Evolutionary conservation across 1,140 invertebrate genomes (phyloP), one percentile per base, ranked within the genome.

Genomic region (Belonocnema kinseyi): DNA sequence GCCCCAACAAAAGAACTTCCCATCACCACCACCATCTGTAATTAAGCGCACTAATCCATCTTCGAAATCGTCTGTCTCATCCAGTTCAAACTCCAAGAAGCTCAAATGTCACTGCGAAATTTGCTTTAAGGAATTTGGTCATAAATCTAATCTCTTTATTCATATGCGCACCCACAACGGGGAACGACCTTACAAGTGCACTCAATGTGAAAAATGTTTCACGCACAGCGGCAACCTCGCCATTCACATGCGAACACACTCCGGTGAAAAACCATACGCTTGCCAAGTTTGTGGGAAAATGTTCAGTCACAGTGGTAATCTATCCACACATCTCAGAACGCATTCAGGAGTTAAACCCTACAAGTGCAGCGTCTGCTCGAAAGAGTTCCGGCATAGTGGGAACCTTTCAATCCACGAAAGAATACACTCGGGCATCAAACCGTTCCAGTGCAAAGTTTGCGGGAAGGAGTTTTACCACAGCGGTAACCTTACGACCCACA

Each of bases 401-500:
- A 93, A 93, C 84, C 84, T 93, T 72, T 92, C 86, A 70, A 93
- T 90, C 85, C 93, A 89, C 74, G 92, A 89, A 87, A 91, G 82
- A 88, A 93, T 90, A 91, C 93, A 92, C 81, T 92, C 90, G 16
- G 91, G 91, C 5, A 86, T 92, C 13, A 92, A 91, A 77, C 95
- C 95, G 12, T 95, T 94, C 87, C 93, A 94, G 85, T 96, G 95
- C 88, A 94, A 93, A 85, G 89, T 95, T 74, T 96, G 95, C 88
- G 92, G 93, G 46, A 94, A 95, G 82, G 92, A 93, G 74, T 96
- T 96, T 90, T 94, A 94, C 88, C 94, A 92, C 83, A 93, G 92
- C 85, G 94, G 91, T 82, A 95, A 92, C 85, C 91, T 92, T 51
- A 91, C 90, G 5, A 92, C 91, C n/a, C 90, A 92, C 71, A 91